Evolutionary conservation across 2,888 invertebrate genomes (phyloP), one percentile per base, ranked within the genome.

Genomic region (Synanthedon formicaeformis): DNA sequence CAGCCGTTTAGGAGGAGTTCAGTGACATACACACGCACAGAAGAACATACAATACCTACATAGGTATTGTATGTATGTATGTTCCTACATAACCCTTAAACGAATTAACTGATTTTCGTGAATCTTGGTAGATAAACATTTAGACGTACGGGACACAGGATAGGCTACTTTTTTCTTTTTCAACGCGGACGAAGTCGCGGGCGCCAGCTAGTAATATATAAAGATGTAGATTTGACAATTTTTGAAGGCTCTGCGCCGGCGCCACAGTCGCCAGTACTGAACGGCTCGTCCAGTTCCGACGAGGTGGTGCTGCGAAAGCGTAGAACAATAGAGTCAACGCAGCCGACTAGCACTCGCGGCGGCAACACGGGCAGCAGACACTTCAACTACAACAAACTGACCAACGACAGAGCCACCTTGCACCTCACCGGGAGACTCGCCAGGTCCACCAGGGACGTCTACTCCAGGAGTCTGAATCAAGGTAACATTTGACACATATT

Each of bases 361-460:
- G 80, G 78, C 11, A 81, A 79, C 66, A 66, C 72, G 0, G 80
- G 80, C 56, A 85, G 76, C 70, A 92, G 93, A 64, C 94, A 95
- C 69, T 96, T 94, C 69, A 91, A 92, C 66, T 96, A 97, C 70
- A 92, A 92, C 62, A 96, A 95, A 70, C 86, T 97, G 23, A 89
- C 91, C 54, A 95, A 96, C 69, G 95, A 96, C 60, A 71, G 83
- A 16, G 71, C 67, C 0, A 62, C 72, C 12, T 56, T 52, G 50
- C 56, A 53, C n/a, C 61, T 53, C 4, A 56, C 58, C 53, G 41
- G 66, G 49, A 54, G 73, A 55, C 54, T 62, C 13, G 55, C 55
- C 62, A 71, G 86, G 52, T 63, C 71, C 1, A 68, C 74, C 0
- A 75, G 85, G 51, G 78, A 82, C 5, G 71, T 74, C 0, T 69